Percentiles rank a stretch among this genome's conserved stretches.
These are phyloP conservation scores for Tipula helvola DNA, from an alignment of 2,888 invertebrate genomes.

Conservation along the genomic window DNA sequence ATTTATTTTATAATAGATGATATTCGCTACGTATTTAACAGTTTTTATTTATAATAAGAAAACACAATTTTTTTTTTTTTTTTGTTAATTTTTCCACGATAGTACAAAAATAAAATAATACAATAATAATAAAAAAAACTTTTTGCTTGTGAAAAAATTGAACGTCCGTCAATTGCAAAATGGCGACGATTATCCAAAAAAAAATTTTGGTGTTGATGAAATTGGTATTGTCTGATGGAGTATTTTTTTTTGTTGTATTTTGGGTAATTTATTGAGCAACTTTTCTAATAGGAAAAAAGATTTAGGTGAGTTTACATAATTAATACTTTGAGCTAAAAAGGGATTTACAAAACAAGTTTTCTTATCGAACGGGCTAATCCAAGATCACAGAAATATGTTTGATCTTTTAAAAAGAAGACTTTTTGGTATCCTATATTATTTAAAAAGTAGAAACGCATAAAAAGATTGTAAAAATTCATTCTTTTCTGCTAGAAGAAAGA, in stretches of 20 bases:
- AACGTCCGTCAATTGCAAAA: neutral
- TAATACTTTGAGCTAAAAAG: neutral
- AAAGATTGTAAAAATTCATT: too few relatives aligned
- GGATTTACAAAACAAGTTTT: too few relatives aligned
- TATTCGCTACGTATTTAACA: neutral
- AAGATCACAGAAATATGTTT: too few relatives aligned
- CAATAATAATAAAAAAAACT: neutral
- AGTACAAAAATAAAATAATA: slow-evolving; percentile 4
- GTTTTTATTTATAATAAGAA: neutral
- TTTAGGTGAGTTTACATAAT: neutral
- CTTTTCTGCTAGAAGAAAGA: too few relatives aligned
- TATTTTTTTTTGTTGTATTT: neutral
- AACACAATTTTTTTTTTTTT: neutral
- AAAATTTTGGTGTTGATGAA: neutral
- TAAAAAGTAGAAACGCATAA: too few relatives aligned
- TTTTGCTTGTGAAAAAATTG: neutral
- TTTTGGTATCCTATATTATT: too few relatives aligned
- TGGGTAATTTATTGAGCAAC: neutral
- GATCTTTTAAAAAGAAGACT: too few relatives aligned
- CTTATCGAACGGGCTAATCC: too few relatives aligned
- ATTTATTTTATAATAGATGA: neutral
- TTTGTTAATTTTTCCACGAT: neutral
- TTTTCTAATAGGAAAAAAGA: neutral
- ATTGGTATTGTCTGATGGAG: neutral
- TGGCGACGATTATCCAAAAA: neutral